Evolutionary conservation across 2,113 vertebrate genomes (phyloP).

Genomic region (Scomber scombrus): DNA sequence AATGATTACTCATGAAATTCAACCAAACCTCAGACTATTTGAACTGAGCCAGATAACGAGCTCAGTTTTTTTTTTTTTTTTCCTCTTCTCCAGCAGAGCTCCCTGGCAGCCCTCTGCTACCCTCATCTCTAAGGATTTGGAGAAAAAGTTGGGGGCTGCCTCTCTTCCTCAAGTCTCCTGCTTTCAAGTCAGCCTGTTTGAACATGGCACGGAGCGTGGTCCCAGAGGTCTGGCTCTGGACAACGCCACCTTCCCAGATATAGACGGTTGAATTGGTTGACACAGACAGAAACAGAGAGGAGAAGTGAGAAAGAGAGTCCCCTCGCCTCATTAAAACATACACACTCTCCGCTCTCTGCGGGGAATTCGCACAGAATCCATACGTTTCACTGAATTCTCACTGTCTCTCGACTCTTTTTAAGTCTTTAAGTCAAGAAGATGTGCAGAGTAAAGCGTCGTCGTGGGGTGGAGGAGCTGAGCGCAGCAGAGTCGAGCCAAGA

Average conservation of each 20-base stretch:
- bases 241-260: constrained; percentile 62
- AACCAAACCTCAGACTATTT: constrained; percentile 78
- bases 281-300: constrained; percentile 42
- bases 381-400: constrained; percentile 65
- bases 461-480: constrained; percentile 67
- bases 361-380: constrained; percentile 73
- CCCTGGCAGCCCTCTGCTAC: constrained; percentile 63
- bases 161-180: constrained; percentile 66
- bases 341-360: constrained; percentile 55
- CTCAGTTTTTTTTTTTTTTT: constrained; percentile 24
- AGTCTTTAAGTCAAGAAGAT: constrained; percentile 75
- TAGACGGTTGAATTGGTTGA: constrained; percentile 44
- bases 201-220: constrained; percentile 61
- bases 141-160: constrained; percentile 66
- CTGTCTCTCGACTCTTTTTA: constrained; percentile 69
- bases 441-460: constrained; percentile 68
- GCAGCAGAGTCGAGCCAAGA: constrained; percentile 49
- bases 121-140: constrained; percentile 75
- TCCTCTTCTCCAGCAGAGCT: constrained; percentile 46
- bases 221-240: constrained; percentile 65
- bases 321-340: constrained; percentile 76
- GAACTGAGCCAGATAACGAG: constrained; percentile 81
- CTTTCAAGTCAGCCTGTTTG: constrained; percentile 75
- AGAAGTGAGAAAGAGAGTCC: constrained; percentile 15
- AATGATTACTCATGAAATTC: constrained; percentile 84